phyloP scores from a whole-genome alignment of 1,140 invertebrate species.

The Nixonia krombeini region DNA sequence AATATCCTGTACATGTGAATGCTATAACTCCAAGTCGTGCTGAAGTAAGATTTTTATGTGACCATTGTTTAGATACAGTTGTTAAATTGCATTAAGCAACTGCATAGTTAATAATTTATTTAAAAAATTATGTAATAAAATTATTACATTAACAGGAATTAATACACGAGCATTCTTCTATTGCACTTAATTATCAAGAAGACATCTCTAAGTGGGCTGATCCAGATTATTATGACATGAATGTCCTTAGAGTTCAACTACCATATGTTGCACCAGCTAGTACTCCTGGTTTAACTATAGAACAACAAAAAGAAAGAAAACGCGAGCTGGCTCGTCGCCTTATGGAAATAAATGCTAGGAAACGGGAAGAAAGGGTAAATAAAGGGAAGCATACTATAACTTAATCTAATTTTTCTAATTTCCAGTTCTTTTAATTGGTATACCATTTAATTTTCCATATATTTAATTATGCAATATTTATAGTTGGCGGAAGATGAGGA shows the following conservation, averaged over 20 bases:
- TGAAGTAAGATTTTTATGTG: conserved; percentile 78
- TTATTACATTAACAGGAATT: conserved; percentile 77
- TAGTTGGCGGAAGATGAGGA: conserved; percentile 90
- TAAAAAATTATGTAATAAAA: neutral
- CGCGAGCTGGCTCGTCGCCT: conserved; percentile 85
- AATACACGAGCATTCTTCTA: conserved; percentile 83
- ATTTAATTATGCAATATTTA: conserved; percentile 17
- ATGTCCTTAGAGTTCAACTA: conserved; percentile 88
- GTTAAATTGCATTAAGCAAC: too few species aligned
- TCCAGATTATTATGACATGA: conserved; percentile 84
- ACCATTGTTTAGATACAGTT: too few species aligned
- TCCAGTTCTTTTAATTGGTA: conserved; percentile 7
- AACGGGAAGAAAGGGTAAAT: conserved; percentile 82
- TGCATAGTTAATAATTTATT: too few species aligned
- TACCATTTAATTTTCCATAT: conserved; percentile 5
- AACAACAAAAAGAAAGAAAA: conserved; percentile 89
- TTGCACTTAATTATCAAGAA: conserved; percentile 84
- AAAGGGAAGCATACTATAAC: neutral
- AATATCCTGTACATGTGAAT: conserved; percentile 92
- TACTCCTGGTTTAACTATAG: conserved; percentile 75
- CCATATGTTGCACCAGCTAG: conserved; percentile 79
- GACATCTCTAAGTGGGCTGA: conserved; percentile 87
- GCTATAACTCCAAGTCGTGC: conserved; percentile 88
- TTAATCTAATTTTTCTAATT: neutral
- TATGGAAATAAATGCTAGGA: conserved; percentile 88